phyloP scores from a whole-genome alignment of 2,888 invertebrate genomes.

The Pyrochroa serraticornis region DNA sequence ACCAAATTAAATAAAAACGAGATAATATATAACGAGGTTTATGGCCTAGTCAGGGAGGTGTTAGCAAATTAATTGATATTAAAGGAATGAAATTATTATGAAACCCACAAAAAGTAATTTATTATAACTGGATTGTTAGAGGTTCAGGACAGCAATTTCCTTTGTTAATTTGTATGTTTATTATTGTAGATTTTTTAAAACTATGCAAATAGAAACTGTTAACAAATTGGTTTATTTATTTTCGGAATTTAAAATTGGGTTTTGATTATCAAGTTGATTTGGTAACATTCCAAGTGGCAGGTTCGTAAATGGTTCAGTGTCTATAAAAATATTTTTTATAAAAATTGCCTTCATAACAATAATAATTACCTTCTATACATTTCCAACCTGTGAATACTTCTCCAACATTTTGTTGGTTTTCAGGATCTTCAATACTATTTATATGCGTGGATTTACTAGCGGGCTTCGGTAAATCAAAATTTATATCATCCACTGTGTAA shows the following conservation, averaged over 20 bases:
- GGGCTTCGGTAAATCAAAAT: slow-evolving; percentile 1
- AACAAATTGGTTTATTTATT: neutral
- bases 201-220: neutral
- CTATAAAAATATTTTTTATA: slow-evolving; percentile 34
- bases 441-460: slow-evolving; percentile 1
- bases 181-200: no score
- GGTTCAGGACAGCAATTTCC: neutral
- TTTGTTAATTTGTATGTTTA: no score
- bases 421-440: neutral
- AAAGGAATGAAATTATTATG: slow-evolving; percentile 4
- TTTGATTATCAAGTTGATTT: slow-evolving; percentile 31
- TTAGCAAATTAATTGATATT: no score
- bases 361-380: slow-evolving; percentile 30
- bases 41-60: slow-evolving; percentile 14
- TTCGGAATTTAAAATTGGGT: slow-evolving; percentile 11
- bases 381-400: slow-evolving; percentile 33
- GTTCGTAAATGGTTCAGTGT: slow-evolving; percentile 38
- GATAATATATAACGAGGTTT: neutral
- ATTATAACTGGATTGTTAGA: slow-evolving; percentile 15
- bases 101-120: slow-evolving; percentile 8
- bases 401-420: slow-evolving; percentile 2
- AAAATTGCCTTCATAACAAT: slow-evolving; percentile 4
- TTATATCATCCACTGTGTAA: slow-evolving; percentile 29
- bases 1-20: no score
- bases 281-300: slow-evolving; percentile 45